Evolutionary conservation across 2,797 vertebrate species (phyloP), one percentile per base, ranked within the genome.

Genomic region (Gymnocypris eckloni): DNA sequence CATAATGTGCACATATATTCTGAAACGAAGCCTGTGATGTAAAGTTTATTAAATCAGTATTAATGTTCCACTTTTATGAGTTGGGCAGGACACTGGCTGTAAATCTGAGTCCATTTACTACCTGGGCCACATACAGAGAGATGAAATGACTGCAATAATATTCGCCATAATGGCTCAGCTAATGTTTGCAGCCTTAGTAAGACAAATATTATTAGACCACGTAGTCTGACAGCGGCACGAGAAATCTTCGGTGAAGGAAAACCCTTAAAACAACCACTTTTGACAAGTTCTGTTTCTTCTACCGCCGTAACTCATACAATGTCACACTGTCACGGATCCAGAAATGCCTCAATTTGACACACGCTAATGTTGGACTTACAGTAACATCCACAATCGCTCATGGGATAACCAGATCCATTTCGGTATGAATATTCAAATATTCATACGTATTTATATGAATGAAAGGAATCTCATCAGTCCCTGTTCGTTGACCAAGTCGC

Each of bases 91-190:
- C 87, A 79, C 72, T 67, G 79, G 85, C 85, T 85, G 90, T 90
- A 90, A 91, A 91, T 90, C 89, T 82, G 86, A 56, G 75, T 72
- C 81, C 69, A 85, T 91, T 91, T 89, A 89, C 86, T 89, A 86
- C 86, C 86, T 88, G 84, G 83, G 75, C 79, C 84, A 82, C 89
- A 88, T 82, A 84, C 78, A 61, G 85, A 70, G 81, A 81, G 56
- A 86, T 86, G 45, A 84, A 86, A 90, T 82, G 83, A 83, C 87
- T 87, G 86, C 75, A 9, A 87, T 87, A 86, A 90, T 86, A 88
- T 86, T 76, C 73, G 2, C 50, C 70, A 79, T 90, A 90, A 88
- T 86, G 43, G 81, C 64, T 88, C 25, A 5, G 86, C 87, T 87
- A 86, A 88, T 87, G 86, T 88, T 88, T 90, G 87, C 67, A 84